Evolutionary conservation across 1,140 invertebrate genomes (phyloP).

Genomic region (Euwallacea similis): DNA sequence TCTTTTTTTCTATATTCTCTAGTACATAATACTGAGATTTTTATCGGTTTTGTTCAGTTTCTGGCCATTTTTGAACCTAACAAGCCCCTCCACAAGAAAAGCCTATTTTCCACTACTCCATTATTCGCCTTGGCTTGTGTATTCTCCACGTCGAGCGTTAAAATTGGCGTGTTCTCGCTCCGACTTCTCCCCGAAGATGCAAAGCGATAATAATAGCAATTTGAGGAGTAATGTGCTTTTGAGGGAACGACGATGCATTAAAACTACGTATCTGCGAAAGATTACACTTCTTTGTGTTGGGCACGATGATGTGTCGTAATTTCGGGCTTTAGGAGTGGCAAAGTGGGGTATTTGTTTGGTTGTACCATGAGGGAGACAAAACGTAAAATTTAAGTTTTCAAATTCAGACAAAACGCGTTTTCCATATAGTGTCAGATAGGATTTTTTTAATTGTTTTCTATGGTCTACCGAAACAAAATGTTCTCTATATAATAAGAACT

Average conservation of each 20-base stretch:
- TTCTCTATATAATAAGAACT: too few relatives aligned
- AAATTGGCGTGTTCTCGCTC: conserved; percentile 32
- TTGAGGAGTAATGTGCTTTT: conserved; percentile 11
- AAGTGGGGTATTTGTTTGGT: too few relatives aligned
- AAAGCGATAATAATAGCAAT: conserved; percentile 35
- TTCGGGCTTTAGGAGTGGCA: too few relatives aligned
- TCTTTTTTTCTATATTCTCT: neutral
- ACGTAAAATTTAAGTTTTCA: too few relatives aligned
- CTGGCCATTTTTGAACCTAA: too few relatives aligned
- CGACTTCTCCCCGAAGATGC: conserved; percentile 26
- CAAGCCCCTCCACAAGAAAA: neutral
- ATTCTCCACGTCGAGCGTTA: conserved; percentile 34
- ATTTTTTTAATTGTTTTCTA: too few relatives aligned
- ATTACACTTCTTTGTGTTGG: too few relatives aligned
- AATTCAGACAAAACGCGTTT: too few relatives aligned
- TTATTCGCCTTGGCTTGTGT: conserved; percentile 30
- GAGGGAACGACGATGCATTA: conserved; percentile 20
- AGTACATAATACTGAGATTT: conserved; percentile 16
- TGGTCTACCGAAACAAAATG: too few relatives aligned
- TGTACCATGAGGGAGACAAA: too few relatives aligned
- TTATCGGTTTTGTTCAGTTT: conserved; percentile 29
- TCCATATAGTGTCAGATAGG: too few relatives aligned
- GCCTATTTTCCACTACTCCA: conserved; percentile 29
- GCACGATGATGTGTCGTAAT: too few relatives aligned
- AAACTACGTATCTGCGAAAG: conserved; percentile 9